Base-by-base conservation (phyloP, 35 echinoderm and acorn worm species). In the Heliocidaris tuberculata region DNA sequence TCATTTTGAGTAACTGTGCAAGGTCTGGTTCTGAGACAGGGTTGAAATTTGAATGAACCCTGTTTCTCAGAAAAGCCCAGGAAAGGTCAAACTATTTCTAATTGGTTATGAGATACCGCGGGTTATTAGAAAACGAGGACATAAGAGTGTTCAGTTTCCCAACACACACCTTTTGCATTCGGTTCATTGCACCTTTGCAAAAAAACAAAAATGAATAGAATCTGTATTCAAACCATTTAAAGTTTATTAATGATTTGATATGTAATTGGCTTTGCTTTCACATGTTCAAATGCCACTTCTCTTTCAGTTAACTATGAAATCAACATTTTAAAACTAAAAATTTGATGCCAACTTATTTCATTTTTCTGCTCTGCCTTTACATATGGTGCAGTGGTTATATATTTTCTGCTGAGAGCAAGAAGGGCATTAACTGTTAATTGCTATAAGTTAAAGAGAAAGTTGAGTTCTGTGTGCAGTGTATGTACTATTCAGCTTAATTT, bases 101-200 rank as follows among this genome's bases (percentile, higher is more conserved):
- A 78, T 78, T 78, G 65, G 65, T 78, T 27, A 78, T 78, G 27
- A 78, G 65, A 78, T 78, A 78, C 65, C 5, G 65, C 4, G 65
- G 21, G 65, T 78, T 78, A 78, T 78, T 78, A 78, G 65, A n/a
- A 78, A 78, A 78, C 65, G 65, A 78, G 65, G 65, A 78, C 17
- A 24, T 78, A 78, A 78, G 65, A 6, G 65, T 78, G 65, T 78
- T 6, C 19, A 21, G 1, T 78, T 78, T 0, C 65, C 65, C 27
- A 78, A n/a, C 65, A 78, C 52, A 10, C 52, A 56, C 65, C 65
- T 78, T 5, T 24, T 78, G 65, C 21, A 78, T 7, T 78, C 2
- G 27, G 65, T 78, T 78, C 65, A 78, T 78, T 78, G 65, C 17
- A 78, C 65, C 65, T 78, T 78, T 78, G 65, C 27, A n/a, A 27